Evolutionary conservation across 2,113 vertebrate species (phyloP).

Genomic region (rabbit (Oryctolagus cuniculus)): DNA sequence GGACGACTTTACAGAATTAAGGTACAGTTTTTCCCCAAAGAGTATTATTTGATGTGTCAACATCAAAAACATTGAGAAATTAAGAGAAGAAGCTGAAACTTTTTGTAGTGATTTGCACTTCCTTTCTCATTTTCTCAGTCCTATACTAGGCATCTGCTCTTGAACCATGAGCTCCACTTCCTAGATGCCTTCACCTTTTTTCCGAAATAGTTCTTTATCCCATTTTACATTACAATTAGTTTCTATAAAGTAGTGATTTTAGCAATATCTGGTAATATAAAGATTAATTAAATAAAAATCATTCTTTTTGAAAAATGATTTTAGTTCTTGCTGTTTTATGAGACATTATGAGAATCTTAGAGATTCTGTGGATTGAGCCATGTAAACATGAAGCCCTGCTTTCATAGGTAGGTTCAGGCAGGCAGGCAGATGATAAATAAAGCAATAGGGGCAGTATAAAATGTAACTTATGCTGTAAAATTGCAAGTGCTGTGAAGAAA

Average conservation of each 20-base stretch:
- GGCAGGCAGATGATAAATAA: background rate
- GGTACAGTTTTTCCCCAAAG: background rate
- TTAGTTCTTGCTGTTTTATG: background rate
- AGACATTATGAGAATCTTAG: background rate
- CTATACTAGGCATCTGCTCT: background rate
- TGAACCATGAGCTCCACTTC: background rate
- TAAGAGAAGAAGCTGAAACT: background rate
- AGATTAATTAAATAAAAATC: background rate
- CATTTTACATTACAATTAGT: constrained; percentile 10
- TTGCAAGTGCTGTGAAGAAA: background rate
- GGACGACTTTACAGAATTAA: constrained; percentile 22
- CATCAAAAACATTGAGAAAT: background rate
- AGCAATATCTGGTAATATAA: constrained; percentile 8
- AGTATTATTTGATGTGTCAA: background rate
- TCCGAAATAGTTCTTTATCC: background rate
- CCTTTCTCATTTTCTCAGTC: background rate
- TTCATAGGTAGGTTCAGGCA: background rate
- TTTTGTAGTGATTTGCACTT: background rate
- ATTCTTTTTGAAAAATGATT: constrained; percentile 32
- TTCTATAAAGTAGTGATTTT: constrained; percentile 28
- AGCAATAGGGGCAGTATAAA: background rate
- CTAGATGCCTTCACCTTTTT: constrained; percentile 21
- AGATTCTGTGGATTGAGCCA: background rate
- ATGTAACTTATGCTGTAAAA: background rate
- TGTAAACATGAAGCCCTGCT: background rate